phyloP scores from a whole-genome alignment of 2,888 invertebrate genomes.

The Cryptophagus acutangulus region DNA sequence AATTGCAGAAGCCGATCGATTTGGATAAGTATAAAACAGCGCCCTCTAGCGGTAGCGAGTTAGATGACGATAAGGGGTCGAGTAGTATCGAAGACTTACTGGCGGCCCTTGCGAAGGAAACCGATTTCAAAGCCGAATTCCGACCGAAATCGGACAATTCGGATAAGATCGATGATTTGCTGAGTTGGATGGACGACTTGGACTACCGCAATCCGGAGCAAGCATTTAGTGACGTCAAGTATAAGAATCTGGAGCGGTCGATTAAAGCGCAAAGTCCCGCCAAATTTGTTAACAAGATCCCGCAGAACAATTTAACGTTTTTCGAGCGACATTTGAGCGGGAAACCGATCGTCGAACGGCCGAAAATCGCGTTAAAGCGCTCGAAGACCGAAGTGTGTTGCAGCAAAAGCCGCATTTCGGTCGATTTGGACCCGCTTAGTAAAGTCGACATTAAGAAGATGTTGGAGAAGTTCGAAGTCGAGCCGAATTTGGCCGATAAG shows the following conservation, averaged over 20 bases:
- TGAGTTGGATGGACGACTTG: slow-evolving; percentile 46
- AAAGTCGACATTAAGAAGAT: slow-evolving; percentile 46
- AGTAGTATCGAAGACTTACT: slow-evolving; percentile 48
- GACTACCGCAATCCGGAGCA: slow-evolving; percentile 41
- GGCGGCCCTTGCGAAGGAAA: slow-evolving; percentile 44
- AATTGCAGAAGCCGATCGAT: slow-evolving; percentile 44
- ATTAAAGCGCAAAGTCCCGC: slow-evolving; percentile 40
- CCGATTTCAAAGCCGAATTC: slow-evolving; percentile 29
- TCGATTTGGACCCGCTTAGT: slow-evolving; percentile 44
- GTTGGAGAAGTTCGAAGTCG: slow-evolving; percentile 43
- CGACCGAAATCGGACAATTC: slow-evolving; percentile 18
- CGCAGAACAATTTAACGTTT: slow-evolving; percentile 43
- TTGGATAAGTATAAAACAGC: slow-evolving; percentile 28
- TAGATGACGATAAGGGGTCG: slow-evolving; percentile 34
- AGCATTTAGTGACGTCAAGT: slow-evolving; percentile 44
- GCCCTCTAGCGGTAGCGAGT: slow-evolving; percentile 20
- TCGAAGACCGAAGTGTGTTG: slow-evolving; percentile 44
- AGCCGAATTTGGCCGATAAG: slow-evolving; percentile 9
- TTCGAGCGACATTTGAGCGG: slow-evolving; percentile 44
- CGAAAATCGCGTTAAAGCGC: slow-evolving; percentile 30
- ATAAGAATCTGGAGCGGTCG: slow-evolving; percentile 43
- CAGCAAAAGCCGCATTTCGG: slow-evolving; percentile 38
- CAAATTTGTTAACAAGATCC: slow-evolving; percentile 41
- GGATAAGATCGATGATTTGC: slow-evolving; percentile 46
- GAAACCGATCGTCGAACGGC: slow-evolving; percentile 24